phyloP scores from a whole-genome alignment of 2,797 vertebrate species.

The Acanthiza pusilla region DNA sequence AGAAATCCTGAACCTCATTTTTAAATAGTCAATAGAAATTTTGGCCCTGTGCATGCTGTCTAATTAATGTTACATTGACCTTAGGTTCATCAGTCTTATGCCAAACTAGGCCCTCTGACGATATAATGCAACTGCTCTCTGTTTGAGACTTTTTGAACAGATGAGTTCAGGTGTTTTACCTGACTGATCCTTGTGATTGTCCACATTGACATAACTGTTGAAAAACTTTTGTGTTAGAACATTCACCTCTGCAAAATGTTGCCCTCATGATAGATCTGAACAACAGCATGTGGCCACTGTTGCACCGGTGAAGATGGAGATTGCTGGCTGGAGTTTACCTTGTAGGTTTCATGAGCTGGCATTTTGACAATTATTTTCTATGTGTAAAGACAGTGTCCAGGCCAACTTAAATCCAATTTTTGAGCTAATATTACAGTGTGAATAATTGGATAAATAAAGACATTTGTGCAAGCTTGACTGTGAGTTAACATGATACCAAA shows the following conservation, averaged over 20 bases:
- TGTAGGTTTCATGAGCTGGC: fast-evolving
- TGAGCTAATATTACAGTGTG: not conserved
- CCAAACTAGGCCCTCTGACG: not conserved
- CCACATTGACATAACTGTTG: not conserved
- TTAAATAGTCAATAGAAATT: not conserved
- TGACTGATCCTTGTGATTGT: not conserved
- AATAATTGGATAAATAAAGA: not conserved
- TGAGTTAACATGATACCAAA: not conserved
- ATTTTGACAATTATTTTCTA: not conserved
- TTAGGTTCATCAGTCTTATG: not conserved
- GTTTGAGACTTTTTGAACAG: not conserved
- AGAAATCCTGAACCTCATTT: not conserved
- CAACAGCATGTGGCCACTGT: fast-evolving
- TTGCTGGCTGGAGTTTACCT: not conserved
- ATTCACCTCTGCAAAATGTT: not conserved
- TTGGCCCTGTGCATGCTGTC: not conserved
- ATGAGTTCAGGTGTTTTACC: not conserved
- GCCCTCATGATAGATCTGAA: not conserved
- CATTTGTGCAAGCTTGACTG: not conserved
- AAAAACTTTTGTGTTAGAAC: not conserved
- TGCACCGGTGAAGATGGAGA: fast-evolving
- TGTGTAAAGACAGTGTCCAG: too few species aligned
- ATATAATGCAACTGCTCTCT: not conserved
- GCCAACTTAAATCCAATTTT: not conserved
- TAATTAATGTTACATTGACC: not conserved